Evolutionary conservation across 2,797 vertebrate species (phyloP), one percentile per base, ranked within the genome.

Genomic region (Eptatretus atami): DNA sequence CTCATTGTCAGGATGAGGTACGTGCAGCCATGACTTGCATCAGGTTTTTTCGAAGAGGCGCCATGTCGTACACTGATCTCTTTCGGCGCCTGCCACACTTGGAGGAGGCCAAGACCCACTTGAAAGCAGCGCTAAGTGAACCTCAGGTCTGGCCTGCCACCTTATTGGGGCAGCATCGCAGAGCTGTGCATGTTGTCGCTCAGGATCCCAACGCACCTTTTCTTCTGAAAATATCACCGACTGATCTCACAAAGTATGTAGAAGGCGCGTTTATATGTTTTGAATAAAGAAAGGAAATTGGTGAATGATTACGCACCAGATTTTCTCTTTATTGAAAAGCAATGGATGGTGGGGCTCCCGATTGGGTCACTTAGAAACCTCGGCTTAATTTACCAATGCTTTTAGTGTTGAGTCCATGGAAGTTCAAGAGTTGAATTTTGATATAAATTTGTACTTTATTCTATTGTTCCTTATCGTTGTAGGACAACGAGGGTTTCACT

Each of bases 21-120:
- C 83, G 90, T 63, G 85, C 92, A 0, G 86, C 92, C 55, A 96
- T 96, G 87, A 96, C 85, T 11, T 96, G 90, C 66, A 96, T 96
- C 66, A 74, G 82, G 10, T 98, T 98, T 78, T 98, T 90, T 72
- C 80, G 80, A 53, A 77, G 86, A 13, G 80, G 80, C 65, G 84
- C 88, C 12, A 76, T 74, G 65, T 82, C 81, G 0, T 98, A 96
- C 67, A 73, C 79, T 0, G 82, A 90, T 69, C 75, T 98, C 55
- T 87, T 84, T 67, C 81, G 82, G 68, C 82, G 80, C 67, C 84
- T 92, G 69, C 75, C 76, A 0, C 96, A 87, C 87, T 71, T 98
- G 69, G 75, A 84, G 25, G 77, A 82, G 69, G 86, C 88, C 71
- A 96, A 92, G 73, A 87, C 95, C 67, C 90, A 98, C 71, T 76